Conservation (phyloP, 2,888 invertebrate species). For the Gandaritis pyraliata region DNA sequence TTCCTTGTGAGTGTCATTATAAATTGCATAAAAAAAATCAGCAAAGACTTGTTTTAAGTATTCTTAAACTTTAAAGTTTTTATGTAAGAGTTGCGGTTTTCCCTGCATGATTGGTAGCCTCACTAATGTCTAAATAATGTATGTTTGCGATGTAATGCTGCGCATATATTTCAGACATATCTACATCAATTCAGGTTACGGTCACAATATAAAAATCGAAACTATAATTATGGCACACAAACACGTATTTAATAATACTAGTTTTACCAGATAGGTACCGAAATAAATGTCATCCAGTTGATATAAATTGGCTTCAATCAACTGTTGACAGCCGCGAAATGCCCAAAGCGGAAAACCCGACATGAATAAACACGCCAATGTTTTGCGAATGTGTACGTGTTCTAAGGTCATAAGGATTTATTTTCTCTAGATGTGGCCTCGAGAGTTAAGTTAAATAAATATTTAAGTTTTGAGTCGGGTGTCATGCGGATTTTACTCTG, state of each 20-base stretch:
- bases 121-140: slow-evolving; percentile 2
- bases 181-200: slow-evolving; percentile 3
- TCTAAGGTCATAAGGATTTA: slow-evolving; percentile 43
- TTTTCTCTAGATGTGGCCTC: slow-evolving; percentile 40
- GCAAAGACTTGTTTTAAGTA: too few species aligned
- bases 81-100: slow-evolving; percentile 4
- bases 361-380: neutral
- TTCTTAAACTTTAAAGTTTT: neutral
- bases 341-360: slow-evolving; percentile 8
- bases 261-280: too few species aligned
- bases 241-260: neutral
- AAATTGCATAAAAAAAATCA: neutral
- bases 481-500: slow-evolving; percentile 63
- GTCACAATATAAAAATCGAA: neutral
- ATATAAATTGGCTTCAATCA: too few species aligned
- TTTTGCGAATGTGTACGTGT: slow-evolving; percentile 34
- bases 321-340: neutral
- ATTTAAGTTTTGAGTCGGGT: slow-evolving; percentile 58
- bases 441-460: slow-evolving; percentile 55
- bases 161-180: neutral
- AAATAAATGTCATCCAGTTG: too few species aligned
- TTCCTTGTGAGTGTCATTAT: slow-evolving; percentile 24
- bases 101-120: slow-evolving; percentile 8
- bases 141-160: slow-evolving; percentile 1
- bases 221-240: neutral